Base-by-base conservation (phyloP, 2,888 invertebrate species). In the Phyllotreta striolata region DNA sequence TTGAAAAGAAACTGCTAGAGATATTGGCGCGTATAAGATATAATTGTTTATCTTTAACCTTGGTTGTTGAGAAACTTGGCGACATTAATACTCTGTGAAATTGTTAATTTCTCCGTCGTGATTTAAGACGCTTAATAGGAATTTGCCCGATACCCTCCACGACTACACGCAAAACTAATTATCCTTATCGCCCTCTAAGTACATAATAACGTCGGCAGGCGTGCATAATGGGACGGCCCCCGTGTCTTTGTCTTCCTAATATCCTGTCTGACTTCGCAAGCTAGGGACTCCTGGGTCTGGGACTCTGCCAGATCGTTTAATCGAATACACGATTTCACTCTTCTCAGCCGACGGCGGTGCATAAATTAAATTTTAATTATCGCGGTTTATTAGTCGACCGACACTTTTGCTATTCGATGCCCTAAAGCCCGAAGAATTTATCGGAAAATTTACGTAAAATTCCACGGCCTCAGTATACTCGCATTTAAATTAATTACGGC, bases 91-190 rank as follows among this genome's bases (percentile, higher is more conserved):
- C 64, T 43, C 70, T 71, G 72, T 69, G 71, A 72, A 72, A 72
- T 73, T 71, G 73, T 72, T 73, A 72, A 73, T 72, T 73, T 72
- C 65, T 70, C 72, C 69, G 66, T 66, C 67, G 69, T 69, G 69
- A 70, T 71, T 70, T 72, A 70, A 70, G 72, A 72, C 61, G 70
- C 70, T 72, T 72, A 71, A 73, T 71, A 70, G 73, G 73, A 72
- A 71, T 73, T 72, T 72, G 70, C 70, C 67, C 73, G 72, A 73
- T 73, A 72, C 70, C 70, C 72, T 70, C 67, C 70, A 70, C 68
- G 71, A 70, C 71, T 73, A 69, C 72, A 73, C 71, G 71, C 71
- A 70, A 70, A 73, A 72, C 73, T 73, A 72, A 73, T 73, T 73
- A 73, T 73, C 72, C 72, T 71, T 71, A 73, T 73, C 72, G 68